phyloP scores from a whole-genome alignment of 2,113 vertebrate genomes.

The Labeo catla region DNA sequence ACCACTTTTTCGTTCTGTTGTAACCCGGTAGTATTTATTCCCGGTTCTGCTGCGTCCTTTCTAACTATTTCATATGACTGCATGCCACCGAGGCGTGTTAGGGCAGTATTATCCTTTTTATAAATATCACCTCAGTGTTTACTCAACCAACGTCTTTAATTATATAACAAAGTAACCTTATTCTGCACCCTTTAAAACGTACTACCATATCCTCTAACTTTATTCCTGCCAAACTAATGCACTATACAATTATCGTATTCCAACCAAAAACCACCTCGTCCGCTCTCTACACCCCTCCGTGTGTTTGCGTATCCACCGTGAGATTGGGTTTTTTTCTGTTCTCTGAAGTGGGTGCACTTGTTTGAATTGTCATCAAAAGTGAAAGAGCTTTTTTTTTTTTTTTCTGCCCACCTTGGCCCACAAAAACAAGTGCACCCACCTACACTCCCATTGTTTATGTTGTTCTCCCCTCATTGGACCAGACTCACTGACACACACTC shows the following conservation, averaged over 20 bases:
- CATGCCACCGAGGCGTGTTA: slow-evolving; percentile 45
- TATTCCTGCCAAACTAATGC: slow-evolving; percentile 32
- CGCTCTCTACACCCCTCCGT: slow-evolving; percentile 19
- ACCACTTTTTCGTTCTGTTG: slow-evolving; percentile 47
- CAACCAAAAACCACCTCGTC: slow-evolving; percentile 22
- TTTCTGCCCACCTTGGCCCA: not conserved
- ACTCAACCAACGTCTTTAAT: slow-evolving; percentile 24
- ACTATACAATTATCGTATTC: slow-evolving; percentile 34
- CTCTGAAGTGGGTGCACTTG: slow-evolving; percentile 60
- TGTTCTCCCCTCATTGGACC: slow-evolving; percentile 53
- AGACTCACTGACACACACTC: slow-evolving; percentile 64
- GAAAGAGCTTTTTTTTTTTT: slow-evolving; percentile 43
- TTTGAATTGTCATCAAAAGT: slow-evolving; percentile 4
- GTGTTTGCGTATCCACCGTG: slow-evolving; percentile 48
- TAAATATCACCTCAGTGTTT: slow-evolving; percentile 42
- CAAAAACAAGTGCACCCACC: slow-evolving; percentile 26
- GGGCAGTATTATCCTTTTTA: slow-evolving; percentile 56
- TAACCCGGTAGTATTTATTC: slow-evolving; percentile 38
- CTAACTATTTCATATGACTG: slow-evolving; percentile 51
- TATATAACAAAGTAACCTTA: slow-evolving; percentile 23
- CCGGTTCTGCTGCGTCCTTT: slow-evolving; percentile 32
- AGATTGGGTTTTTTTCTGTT: slow-evolving; percentile 63
- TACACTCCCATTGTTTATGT: slow-evolving; percentile 42
- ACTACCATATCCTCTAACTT: slow-evolving; percentile 22
- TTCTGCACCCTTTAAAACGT: slow-evolving; percentile 1